Evolutionary conservation across 2,797 vertebrate species (phyloP).

Genomic region (Neomorphus geoffroyi): DNA sequence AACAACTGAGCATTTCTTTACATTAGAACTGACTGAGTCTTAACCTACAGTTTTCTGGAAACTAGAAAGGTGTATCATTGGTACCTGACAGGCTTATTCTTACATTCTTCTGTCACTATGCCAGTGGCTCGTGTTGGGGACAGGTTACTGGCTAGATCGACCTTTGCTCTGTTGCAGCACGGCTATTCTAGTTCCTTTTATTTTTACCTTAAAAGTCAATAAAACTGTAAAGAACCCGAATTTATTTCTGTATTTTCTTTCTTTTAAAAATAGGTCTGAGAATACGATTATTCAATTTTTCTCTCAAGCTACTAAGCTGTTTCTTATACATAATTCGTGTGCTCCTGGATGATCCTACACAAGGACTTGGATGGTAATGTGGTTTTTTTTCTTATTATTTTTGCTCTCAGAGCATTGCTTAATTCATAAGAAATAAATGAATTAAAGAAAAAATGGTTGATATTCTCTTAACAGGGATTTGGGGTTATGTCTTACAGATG

Average conservation of each 20-base stretch:
- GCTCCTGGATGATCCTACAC: constrained; percentile 76
- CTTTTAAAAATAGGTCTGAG: constrained; percentile 79
- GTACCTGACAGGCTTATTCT: background rate
- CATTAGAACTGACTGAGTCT: background rate
- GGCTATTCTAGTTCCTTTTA: background rate
- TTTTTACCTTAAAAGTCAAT: background rate
- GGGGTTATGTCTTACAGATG: background rate
- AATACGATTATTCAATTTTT: constrained; percentile 86
- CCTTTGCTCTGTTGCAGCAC: background rate
- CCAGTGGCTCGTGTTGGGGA: background rate
- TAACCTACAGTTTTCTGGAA: background rate
- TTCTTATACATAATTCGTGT: constrained; percentile 84
- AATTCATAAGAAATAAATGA: background rate
- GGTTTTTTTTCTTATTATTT: background rate
- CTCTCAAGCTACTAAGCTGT: constrained; percentile 85
- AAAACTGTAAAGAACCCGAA: background rate
- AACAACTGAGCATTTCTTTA: background rate
- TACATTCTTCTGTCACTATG: background rate
- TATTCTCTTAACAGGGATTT: background rate
- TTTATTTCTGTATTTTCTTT: constrained; percentile 15
- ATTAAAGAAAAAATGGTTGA: background rate
- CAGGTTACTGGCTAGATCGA: background rate
- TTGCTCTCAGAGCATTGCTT: background rate
- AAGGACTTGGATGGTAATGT: constrained; percentile 79
- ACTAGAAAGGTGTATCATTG: background rate